phyloP scores from a whole-genome alignment of 2,888 invertebrate species.

The Acrocyrtus sp. region DNA sequence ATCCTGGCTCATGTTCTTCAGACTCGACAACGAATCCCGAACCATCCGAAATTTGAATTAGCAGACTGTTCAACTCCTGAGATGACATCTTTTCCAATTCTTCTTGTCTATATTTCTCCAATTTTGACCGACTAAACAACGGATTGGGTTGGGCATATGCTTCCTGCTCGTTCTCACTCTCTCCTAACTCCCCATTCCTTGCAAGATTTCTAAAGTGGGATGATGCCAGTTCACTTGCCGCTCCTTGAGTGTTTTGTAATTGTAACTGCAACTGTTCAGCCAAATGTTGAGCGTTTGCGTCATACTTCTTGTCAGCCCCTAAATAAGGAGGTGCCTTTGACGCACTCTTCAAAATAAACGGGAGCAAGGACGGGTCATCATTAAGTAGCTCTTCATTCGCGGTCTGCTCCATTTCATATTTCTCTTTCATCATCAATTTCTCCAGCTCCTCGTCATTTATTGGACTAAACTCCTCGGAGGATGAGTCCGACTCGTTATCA shows the following conservation, averaged over 20 bases:
- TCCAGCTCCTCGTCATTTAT: conserved; percentile 40
- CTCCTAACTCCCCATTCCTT: neutral
- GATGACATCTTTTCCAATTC: conserved; percentile 29
- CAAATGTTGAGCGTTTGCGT: neutral
- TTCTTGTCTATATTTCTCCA: conserved; percentile 19
- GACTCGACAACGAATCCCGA: neutral
- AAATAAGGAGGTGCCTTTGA: conserved; percentile 27
- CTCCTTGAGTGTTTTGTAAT: neutral
- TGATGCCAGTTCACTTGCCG: neutral
- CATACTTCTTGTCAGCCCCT: conserved; percentile 3
- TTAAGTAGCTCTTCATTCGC: conserved; percentile 55
- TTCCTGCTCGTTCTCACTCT: neutral
- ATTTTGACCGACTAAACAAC: neutral
- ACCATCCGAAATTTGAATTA: conserved; percentile 14
- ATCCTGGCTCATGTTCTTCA: neutral
- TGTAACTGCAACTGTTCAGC: neutral
- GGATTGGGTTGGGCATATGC: conserved; percentile 1
- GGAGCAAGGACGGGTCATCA: conserved; percentile 48
- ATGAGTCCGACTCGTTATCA: conserved; percentile 27
- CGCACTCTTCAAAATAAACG: conserved; percentile 42
- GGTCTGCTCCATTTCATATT: conserved; percentile 38
- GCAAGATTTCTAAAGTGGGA: neutral
- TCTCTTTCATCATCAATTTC: conserved; percentile 28
- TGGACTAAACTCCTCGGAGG: conserved; percentile 21
- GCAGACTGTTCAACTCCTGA: conserved; percentile 6